phyloP scores from a whole-genome alignment of 2,797 vertebrate genomes.

The Tokudaia muenninki region DNA sequence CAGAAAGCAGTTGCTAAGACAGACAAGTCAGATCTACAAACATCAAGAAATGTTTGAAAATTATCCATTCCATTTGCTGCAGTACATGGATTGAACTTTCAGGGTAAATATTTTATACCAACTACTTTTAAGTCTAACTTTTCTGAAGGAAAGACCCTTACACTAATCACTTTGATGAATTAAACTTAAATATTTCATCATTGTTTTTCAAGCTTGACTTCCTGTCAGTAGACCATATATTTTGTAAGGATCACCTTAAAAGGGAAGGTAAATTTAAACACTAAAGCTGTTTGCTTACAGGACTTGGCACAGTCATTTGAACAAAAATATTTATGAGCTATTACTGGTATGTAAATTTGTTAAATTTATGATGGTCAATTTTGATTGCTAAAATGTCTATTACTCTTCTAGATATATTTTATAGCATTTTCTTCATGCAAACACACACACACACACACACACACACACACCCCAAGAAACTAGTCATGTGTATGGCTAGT shows the following conservation, averaged over 20 bases:
- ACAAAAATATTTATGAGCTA: constrained; percentile 34
- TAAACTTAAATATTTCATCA: constrained; percentile 60
- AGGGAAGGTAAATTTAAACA: constrained; percentile 66
- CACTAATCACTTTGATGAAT: constrained; percentile 25
- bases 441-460: background rate
- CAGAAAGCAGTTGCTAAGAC: constrained; percentile 53
- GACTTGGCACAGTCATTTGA: constrained; percentile 47
- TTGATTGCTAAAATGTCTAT: constrained; percentile 21
- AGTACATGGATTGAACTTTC: background rate
- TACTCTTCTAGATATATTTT: constrained; percentile 49
- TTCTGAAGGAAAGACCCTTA: background rate
- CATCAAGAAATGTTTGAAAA: background rate
- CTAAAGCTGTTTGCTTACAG: background rate
- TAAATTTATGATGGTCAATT: constrained; percentile 58
- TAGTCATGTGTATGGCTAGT: background rate
- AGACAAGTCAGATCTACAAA: constrained; percentile 44
- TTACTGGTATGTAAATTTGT: background rate
- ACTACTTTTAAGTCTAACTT: constrained; percentile 39
- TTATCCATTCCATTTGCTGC: background rate
- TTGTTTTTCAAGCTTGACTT: constrained; percentile 14
- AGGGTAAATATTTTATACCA: constrained; percentile 2
- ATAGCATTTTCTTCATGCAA: background rate
- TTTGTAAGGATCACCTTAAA: constrained; percentile 34
- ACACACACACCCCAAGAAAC: too few species aligned
- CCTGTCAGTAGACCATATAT: background rate